These are phyloP conservation scores for Heliothis peltigera DNA, from an alignment of 2,888 invertebrate genomes.

Conservation along the genomic window DNA sequence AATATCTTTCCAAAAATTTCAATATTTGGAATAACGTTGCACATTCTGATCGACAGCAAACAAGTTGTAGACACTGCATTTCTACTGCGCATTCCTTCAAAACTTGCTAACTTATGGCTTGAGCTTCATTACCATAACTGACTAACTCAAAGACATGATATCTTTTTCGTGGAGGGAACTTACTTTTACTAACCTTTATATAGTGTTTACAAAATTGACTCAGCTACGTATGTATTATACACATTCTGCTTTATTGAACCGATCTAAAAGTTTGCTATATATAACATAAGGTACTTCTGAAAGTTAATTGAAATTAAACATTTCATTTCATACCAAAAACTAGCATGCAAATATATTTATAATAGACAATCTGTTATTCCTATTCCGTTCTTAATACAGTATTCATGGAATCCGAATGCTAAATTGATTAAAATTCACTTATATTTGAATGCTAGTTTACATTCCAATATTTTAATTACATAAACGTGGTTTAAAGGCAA, in stretches of 20 bases:
- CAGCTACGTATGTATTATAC: conserved; percentile 61
- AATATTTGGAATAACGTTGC: conserved; percentile 3
- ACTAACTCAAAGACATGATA: conserved; percentile 48
- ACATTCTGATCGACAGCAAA: conserved; percentile 7
- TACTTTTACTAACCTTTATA: conserved; percentile 49
- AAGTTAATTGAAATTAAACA: conserved; percentile 31
- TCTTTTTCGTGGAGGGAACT: conserved; percentile 51
- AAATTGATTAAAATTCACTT: background rate
- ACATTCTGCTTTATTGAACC: conserved; percentile 59
- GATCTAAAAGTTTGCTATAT: conserved; percentile 42
- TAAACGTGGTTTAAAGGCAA: conserved; percentile 44
- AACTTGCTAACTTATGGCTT: conserved; percentile 59
- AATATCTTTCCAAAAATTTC: background rate
- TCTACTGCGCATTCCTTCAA: conserved; percentile 50
- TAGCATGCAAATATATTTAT: conserved; percentile 44
- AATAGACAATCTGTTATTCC: conserved; percentile 11
- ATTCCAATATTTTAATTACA: conserved; percentile 28
- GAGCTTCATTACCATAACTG: conserved; percentile 61
- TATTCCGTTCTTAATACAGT: conserved; percentile 26
- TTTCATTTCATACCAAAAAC: conserved; percentile 35
- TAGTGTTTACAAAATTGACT: conserved; percentile 52
- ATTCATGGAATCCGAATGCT: conserved; percentile 19
- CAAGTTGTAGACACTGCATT: conserved; percentile 42
- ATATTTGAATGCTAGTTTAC: conserved; percentile 48
- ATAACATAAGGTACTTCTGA: conserved; percentile 48